phyloP scores from a whole-genome alignment of 2,113 vertebrate genomes.

The Raja brachyura region DNA sequence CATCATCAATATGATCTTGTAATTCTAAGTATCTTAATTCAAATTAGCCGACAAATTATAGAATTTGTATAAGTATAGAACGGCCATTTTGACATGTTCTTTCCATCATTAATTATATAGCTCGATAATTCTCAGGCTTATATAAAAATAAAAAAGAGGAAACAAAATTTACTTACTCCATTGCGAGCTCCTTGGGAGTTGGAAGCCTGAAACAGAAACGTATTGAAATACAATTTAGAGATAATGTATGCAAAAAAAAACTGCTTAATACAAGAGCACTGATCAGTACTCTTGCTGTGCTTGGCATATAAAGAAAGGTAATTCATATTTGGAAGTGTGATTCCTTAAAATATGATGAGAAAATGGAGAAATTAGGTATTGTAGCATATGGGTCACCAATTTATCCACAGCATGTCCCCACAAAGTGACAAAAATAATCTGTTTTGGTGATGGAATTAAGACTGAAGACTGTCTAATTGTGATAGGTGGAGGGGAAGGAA shows the following conservation, averaged over 20 bases:
- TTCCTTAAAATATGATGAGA: too few relatives aligned
- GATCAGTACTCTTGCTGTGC: neutral
- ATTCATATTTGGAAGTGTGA: neutral
- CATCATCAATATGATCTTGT: neutral
- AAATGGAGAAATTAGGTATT: too few relatives aligned
- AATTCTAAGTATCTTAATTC: neutral
- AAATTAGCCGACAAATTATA: neutral
- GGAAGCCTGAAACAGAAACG: constrained; percentile 55
- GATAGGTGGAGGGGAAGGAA: too few relatives aligned
- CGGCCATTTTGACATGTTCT: neutral
- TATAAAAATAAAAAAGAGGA: neutral
- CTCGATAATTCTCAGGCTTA: neutral
- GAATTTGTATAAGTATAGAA: neutral
- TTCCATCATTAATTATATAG: neutral
- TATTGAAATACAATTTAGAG: constrained; percentile 38
- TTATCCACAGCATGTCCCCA: too few relatives aligned
- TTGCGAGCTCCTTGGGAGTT: constrained; percentile 59
- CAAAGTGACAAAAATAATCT: too few relatives aligned
- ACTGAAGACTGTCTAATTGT: too few relatives aligned
- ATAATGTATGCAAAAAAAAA: neutral
- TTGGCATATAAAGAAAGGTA: neutral
- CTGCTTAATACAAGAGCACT: neutral
- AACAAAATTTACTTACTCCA: constrained; percentile 55
- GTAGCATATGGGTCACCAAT: too few relatives aligned
- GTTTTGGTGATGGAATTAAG: too few relatives aligned